Base-by-base conservation (phyloP, 37 sponge, comb jelly and placozoan genomes). In the Petrosia ficiformis region DNA sequence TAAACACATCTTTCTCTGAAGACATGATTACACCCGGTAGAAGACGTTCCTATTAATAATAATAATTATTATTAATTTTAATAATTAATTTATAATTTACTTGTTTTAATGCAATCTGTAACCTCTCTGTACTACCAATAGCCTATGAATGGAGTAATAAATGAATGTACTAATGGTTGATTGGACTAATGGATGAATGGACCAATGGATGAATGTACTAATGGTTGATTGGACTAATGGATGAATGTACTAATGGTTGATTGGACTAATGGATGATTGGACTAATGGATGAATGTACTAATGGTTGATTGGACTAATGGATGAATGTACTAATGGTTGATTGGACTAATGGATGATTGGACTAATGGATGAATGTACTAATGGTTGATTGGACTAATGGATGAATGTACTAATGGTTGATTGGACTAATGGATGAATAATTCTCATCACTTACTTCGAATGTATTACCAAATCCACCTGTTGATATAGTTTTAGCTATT, bases 11-110 rank as follows among this genome's bases (percentile, higher is more conserved):
- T 33, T 29, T 65, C 34, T 79, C 52, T 34, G 54, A 48, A 0
- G 86, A 68, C 43, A 93, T 42, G 34, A 86, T 75, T 10, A 89
- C 80, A 38, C 94, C 84, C 24, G 94, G 94, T 1, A 90, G 80
- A 32, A 29, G 39, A 41, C 65, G 44, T 77, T 93, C 94, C 73
- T 71, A 41, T 57, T 75, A 75, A 77, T 26, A 11, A 65, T 8
- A 59, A 21, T 34, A 24, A 59, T 4, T 22, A 59, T 25, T n/a
- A 59, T 10, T 34, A 72, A n/a, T n/a, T 19, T 48, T 19, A 48
- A 48, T 48, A 48, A 61, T 6, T 61, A n/a, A 61, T 6, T 61
- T 6, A 61, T 61, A n/a, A n/a, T 5, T 38, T 40, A 72, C 73
- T 48, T 72, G 48, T 48, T 43, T 48, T 30, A 72, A 38, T 33